Base-by-base conservation (phyloP, 2,888 invertebrate genomes). In the Campoletis raptor region DNA sequence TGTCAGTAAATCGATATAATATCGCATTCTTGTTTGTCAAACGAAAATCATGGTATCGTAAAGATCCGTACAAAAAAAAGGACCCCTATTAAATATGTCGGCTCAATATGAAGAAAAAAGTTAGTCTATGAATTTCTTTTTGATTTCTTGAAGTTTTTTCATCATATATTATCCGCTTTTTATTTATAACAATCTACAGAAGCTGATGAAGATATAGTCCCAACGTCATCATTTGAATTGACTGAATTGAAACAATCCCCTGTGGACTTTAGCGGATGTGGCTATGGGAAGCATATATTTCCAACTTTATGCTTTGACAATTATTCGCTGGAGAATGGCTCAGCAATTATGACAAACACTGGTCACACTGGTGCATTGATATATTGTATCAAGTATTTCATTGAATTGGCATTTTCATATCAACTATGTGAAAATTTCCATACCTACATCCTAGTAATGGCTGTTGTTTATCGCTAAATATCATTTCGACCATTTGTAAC, bases 181-280 rank as follows among this genome's bases (percentile, higher is more conserved):
- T 52, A 30, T 57, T 30, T 72, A 37, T 18, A 21, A 21, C 9
- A 83, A 86, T 81, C 15, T 66, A 72, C 45, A 40, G 83, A 78
- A 69, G 7, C 18, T 7, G 0, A 8, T 7, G 0, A 8, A 0
- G 15, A 57, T 0, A 8, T 87, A 37, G 24, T 88, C 9, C 89
- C 89, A n/a, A 91, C 92, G 1, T 92, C 92, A 37, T 92, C 91
- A 1, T 86, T 90, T 6, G 91, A 91, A 8, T 40, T 87, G n/a
- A 92, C 93, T n/a, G 92, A 91, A 87, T 93, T 92, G 92, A 89
- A 85, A 40, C 93, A 93, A 80, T 93, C 93, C 9, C 93, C 93
- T 3, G 81, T 93, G 6, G 89, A 93, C 69, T 85, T 93, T 10
- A 90, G 81, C 30, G 74, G 42, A 21, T 3, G n/a, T n/a, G n/a